phyloP scores from a whole-genome alignment of 2,113 vertebrate genomes.

The Colaptes auratus region DNA sequence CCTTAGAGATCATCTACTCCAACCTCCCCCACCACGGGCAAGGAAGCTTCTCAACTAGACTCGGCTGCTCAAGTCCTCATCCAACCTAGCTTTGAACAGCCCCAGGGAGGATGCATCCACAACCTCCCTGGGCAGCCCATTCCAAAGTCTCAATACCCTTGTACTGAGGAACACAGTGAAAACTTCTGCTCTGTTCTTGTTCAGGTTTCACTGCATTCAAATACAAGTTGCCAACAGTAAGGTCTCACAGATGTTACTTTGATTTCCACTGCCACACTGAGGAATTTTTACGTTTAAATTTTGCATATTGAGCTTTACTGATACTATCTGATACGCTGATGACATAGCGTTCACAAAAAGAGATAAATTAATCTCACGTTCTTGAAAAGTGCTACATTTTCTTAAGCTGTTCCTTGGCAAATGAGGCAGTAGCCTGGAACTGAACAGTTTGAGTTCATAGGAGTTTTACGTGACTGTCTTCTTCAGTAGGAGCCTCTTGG shows the following conservation, averaged over 20 bases:
- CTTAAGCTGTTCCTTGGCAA: slow-evolving; percentile 48
- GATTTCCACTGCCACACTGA: slow-evolving; percentile 31
- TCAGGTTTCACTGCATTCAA: neutral
- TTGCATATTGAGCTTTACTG: slow-evolving; percentile 25
- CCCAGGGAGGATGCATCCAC: no score
- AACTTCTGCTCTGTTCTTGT: neutral
- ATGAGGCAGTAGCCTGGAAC: slow-evolving; percentile 15
- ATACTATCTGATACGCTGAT: slow-evolving; percentile 6
- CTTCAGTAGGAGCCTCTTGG: slow-evolving; percentile 53
- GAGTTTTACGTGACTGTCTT: slow-evolving; percentile 48
- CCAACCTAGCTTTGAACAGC: no score
- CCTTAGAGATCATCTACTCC: no score
- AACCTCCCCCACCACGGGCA: no score
- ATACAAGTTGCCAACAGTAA: neutral
- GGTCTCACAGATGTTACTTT: slow-evolving; percentile 27
- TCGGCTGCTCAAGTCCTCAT: no score
- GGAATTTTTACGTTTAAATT: slow-evolving; percentile 30
- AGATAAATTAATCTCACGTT: slow-evolving; percentile 54
- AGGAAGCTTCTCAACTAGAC: no score
- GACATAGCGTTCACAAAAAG: slow-evolving; percentile 5
- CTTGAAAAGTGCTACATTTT: slow-evolving; percentile 35
- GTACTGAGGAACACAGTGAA: no score
- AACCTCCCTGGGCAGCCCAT: no score
- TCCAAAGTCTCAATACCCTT: no score
- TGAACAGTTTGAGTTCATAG: slow-evolving; percentile 40